Evolutionary conservation across 2,797 vertebrate genomes (phyloP), one percentile per base, ranked within the genome.

Genomic region (Etheostoma perlongum): DNA sequence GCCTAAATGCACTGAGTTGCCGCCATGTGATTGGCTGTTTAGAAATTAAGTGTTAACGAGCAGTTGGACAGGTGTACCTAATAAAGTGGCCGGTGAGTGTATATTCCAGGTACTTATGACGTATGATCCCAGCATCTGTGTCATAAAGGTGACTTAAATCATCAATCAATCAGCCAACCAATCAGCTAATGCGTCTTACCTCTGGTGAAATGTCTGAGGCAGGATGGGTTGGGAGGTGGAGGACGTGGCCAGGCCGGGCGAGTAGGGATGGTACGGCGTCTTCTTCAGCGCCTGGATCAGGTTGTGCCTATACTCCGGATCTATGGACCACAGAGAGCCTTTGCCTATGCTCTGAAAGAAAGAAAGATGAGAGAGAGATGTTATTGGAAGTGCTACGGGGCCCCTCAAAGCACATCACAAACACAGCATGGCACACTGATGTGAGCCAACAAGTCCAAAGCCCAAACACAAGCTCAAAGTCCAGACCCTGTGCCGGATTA

Each of bases 231-330:
- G 97, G 90, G 96, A 98, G 86, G 96, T 95, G 89, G 97, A 96
- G 78, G 97, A 96, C 49, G 97, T 96, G 89, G 80, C 96, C 94
- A 98, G 95, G 90, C 97, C 95, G 57, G 97, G 96, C 64, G 97
- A 96, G 93, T 98, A 97, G 47, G 97, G 96, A 88, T 99, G 98
- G 88, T 98, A 99, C 84, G 98, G 98, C 64, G 98, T 99, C 96
- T 99, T 99, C 96, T 99, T 99, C 95, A 99, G 96, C 67, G 98
- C 98, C 95, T 99, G 98, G 95, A 99, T 99, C 93, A 99, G 95
- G 93, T 99, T 99, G 95, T 98, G 98, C 94, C 95, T 91, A 71
- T 96, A 96, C 86, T 96, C 95, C 0, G 95, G 95, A 72, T 96
- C 95, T 93, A 96, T 95, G 89, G 95, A 96, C 95, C 95, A 96